Percentiles rank a stretch among this genome's conserved stretches.
Conservation (phyloP, 2,888 invertebrate genomes). For the Drosophila testacea region DNA sequence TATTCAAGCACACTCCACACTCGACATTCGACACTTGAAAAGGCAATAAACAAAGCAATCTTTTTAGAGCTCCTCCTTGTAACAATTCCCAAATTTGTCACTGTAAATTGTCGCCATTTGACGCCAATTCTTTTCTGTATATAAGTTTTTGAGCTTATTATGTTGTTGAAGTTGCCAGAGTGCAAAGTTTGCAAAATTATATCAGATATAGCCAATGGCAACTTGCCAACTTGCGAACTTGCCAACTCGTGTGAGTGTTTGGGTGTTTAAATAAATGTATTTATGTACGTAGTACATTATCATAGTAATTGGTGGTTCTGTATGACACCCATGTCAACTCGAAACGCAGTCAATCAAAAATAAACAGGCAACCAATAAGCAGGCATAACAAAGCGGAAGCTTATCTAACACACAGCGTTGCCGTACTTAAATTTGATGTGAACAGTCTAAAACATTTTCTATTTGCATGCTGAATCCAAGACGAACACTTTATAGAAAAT, state of each 20-base stretch:
- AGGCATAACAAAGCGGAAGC: slow-evolving; percentile 72
- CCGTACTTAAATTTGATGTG: slow-evolving; percentile 42
- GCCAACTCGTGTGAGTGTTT: slow-evolving; percentile 3
- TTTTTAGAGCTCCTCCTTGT: slow-evolving; percentile 15
- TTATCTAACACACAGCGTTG: slow-evolving; percentile 57
- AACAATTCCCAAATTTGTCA: slow-evolving; percentile 69
- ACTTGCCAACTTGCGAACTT: slow-evolving; percentile 27
- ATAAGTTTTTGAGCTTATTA: slow-evolving; percentile 30
- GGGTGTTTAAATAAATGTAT: slow-evolving; percentile 40
- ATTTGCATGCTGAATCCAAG: slow-evolving; percentile 60
- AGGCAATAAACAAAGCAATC: slow-evolving; percentile 37
- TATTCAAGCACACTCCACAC: background rate
- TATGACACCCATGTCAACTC: slow-evolving; percentile 51
- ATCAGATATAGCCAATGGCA: slow-evolving; percentile 51
- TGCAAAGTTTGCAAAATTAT: slow-evolving; percentile 61
- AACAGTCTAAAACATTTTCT: background rate
- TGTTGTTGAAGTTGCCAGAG: slow-evolving; percentile 27
- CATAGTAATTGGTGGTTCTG: slow-evolving; percentile 64
- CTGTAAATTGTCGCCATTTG: slow-evolving; percentile 74
- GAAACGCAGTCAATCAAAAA: slow-evolving; percentile 75
- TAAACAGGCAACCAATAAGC: slow-evolving; percentile 59
- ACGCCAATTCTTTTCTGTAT: slow-evolving; percentile 30
- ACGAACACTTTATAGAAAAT: slow-evolving; percentile 46
- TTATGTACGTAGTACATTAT: slow-evolving; percentile 37
- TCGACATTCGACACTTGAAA: background rate